These are phyloP conservation scores for Chiloscyllium punctatum DNA, from an alignment of 2,797 vertebrate species.

Conservation along the genomic window DNA sequence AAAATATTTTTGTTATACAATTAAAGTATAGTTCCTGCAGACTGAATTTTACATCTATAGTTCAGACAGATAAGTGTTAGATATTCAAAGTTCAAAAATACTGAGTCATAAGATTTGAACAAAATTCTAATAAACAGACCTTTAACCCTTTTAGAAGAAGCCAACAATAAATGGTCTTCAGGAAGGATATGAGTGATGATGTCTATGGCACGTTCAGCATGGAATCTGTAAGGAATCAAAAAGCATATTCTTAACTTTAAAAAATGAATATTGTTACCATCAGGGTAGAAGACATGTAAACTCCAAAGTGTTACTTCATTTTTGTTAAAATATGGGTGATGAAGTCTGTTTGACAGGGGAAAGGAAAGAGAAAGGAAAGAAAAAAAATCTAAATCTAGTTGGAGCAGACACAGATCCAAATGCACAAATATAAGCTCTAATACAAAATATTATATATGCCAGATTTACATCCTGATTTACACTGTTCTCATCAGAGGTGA, in stretches of 20 bases:
- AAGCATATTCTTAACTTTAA: not conserved
- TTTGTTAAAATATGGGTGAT: not conserved
- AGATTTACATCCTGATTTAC: not conserved
- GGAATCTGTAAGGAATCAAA: constrained; percentile 70
- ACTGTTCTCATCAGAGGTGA: not conserved
- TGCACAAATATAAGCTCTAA: not conserved
- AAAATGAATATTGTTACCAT: not conserved
- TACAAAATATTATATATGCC: not conserved
- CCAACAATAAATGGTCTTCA: constrained; percentile 95
- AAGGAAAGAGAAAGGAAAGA: too few species aligned
- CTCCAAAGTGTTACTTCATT: not conserved
- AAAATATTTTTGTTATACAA: not conserved
- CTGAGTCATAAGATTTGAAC: not conserved
- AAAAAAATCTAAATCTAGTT: not conserved
- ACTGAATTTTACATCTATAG: not conserved
- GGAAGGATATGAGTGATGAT: constrained; percentile 99
- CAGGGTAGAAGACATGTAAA: not conserved
- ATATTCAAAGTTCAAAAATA: not conserved
- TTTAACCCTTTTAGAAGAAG: constrained; percentile 98
- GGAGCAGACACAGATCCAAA: not conserved
- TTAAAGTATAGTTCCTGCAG: not conserved
- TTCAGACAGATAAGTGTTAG: too few species aligned
- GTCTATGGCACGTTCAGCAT: constrained; percentile 99
- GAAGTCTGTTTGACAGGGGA: not conserved
- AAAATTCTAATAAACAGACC: constrained; percentile 56